Evolutionary conservation across 2,113 vertebrate species (phyloP), one percentile per base, ranked within the genome.

Genomic region (Junco hyemalis): DNA sequence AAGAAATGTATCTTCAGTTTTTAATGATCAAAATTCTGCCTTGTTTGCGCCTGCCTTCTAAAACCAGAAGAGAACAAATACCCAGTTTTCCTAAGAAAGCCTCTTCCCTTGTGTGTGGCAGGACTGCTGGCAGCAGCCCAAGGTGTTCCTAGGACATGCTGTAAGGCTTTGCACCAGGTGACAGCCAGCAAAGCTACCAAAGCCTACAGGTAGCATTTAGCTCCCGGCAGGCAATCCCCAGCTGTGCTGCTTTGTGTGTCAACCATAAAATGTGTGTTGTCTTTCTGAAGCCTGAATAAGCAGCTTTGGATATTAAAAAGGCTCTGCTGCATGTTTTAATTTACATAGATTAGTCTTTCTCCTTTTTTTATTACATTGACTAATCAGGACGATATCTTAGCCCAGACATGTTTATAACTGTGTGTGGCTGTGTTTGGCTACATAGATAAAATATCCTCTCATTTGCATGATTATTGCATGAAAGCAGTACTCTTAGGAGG

Each of bases 211-310:
- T 78, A 80, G 73, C 83, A 72, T 90, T 95, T 93, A 81, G 91
- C 57, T 94, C 68, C 42, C 83, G 93, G 69, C 68, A 92, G 90
- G 63, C 60, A 86, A 35, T 95, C 77, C 83, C 73, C 64, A 91
- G 28, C 51, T 81, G 50, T 54, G 64, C 56, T 84, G 45, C 69
- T 96, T 86, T 53, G 57, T 89, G 82, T 63, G 80, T 89, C 57
- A 80, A 21, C 65, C n/a, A 19, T 92, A 96, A 96, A 96, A 95
- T 14, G 11, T 70, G 21, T 91, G 24, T 93, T 95, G 63, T 96
- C 74, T 97, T 86, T 92, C 68, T 86, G 70, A 79, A 96, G 80
- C 88, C 95, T 90, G 92, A 96, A 57, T 95, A 95, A 98, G 92
- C 86, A 95, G 83, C 94, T 96, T 91, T 68, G 91, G 76, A 74